phyloP scores from a whole-genome alignment of 92 coral and sea anemone genomes.

The Epizoanthus stellaris region DNA sequence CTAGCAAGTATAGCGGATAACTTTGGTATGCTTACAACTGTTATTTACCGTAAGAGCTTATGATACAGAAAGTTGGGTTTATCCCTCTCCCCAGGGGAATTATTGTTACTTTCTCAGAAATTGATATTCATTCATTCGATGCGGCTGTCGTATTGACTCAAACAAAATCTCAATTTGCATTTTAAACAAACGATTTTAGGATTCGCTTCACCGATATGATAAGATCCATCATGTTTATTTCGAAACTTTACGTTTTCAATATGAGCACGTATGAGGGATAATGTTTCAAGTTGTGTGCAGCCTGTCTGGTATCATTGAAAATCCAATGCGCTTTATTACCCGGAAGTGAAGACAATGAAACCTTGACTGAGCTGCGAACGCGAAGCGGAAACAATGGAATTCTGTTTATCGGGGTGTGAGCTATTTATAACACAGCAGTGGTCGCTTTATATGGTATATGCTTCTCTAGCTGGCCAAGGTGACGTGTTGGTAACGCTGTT shows the following conservation, averaged over 20 bases:
- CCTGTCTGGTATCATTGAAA: constrained; percentile 26
- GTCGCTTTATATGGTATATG: neutral
- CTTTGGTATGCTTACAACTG: neutral
- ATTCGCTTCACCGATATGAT: constrained; percentile 35
- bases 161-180: constrained; percentile 41
- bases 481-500: neutral
- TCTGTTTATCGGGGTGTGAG: constrained; percentile 39
- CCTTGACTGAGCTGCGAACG: constrained; percentile 17
- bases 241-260: neutral
- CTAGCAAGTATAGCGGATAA: neutral
- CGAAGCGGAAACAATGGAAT: constrained; percentile 40
- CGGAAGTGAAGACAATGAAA: constrained; percentile 33
- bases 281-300: neutral
- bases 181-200: constrained; percentile 22
- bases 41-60: neutral
- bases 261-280: constrained; percentile 13
- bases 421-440: constrained; percentile 6
- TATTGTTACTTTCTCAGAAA: neutral
- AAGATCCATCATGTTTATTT: neutral
- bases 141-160: constrained; percentile 13
- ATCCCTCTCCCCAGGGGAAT: constrained; percentile 29
- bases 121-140: constrained; percentile 18
- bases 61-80: neutral
- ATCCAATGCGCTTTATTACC: neutral
- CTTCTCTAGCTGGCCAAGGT: constrained; percentile 25